Evolutionary conservation across 1,140 invertebrate genomes (phyloP), one percentile per base, ranked within the genome.

Genomic region (Penaeus vannamei): DNA sequence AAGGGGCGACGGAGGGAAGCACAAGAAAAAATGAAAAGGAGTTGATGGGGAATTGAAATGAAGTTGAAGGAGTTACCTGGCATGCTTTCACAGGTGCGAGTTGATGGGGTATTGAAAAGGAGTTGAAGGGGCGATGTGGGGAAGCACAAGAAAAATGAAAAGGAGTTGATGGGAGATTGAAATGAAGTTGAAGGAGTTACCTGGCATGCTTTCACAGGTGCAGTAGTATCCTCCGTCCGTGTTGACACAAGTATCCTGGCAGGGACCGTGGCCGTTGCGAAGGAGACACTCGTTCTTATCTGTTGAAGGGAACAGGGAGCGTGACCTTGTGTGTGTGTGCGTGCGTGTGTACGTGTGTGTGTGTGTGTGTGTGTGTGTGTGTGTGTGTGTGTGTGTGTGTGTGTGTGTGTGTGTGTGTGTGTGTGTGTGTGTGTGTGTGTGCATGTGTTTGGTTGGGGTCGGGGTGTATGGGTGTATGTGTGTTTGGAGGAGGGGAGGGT

Each of bases 181-280:
- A n/a, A 26, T 7, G 26, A 7, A 53, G 23, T 42, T 17, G 19
- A 53, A 53, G 23, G 29, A 12, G 23, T 83, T 23, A 90, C 91
- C 91, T 23, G 91, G 89, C 29, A 91, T 87, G 60, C 79, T 89
- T 32, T 91, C 86, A 77, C 92, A 92, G 17, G 88, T 83, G 66
- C 91, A 92, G 26, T 86, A 79, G 83, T 92, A 92, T 29, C 90
- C 89, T 23, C 92, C 91, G 23, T 91, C 92, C 14, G 90, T 91
- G 87, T 92, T 92, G 69, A 82, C 60, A 81, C 92, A 92, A 19
- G 88, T 93, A 82, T 94, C 95, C 92, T 96, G 95, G 92, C 95
- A 96, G 29, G 95, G 95, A 4, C 95, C 95, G 90, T 95, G 95
- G 5, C 95, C 95, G 92, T 95, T 95, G 87, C 95, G 94, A 10